Evolutionary conservation across 2,888 invertebrate species (phyloP), one percentile per base, ranked within the genome.

Genomic region (Notodonta dromedarius): DNA sequence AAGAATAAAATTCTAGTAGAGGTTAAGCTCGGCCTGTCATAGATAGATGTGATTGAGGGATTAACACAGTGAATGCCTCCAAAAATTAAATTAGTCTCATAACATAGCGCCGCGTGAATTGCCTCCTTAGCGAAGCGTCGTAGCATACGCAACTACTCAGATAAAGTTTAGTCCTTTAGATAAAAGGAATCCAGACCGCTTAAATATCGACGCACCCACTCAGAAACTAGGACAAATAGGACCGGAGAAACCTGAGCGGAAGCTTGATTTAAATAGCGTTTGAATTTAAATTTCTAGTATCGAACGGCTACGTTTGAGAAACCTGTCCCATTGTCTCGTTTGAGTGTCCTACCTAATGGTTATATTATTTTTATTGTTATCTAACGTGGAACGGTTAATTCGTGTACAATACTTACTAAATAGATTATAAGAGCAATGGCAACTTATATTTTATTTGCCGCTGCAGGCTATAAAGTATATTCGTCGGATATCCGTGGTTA

Each of bases 191-290:
- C 16, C 48, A 3, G 8, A 14, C 11, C 11, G 16, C 8, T 50
- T 50, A 16, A 50, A 50, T 16, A 16, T 8, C 16, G 50, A 5
- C 50, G 50, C 16, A 5, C 50, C 16, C 50, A 16, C 16, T 16
- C 16, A 5, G 48, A 48, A 52, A 32, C 52, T 52, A 52, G 52
- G 13, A 35, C 52, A 52, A 32, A 52, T 52, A n/a, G n/a, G n/a
- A n/a, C 52, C 52, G 52, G 24, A 32, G 52, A 52, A 52, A 52
- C 52, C 52, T 5, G 52, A 50, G 11, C 52, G 52, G 52, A 52
- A 7, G 52, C 12, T 16, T 50, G 16, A 52, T 52, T 52, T 52
- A 24, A 52, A 52, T 32, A 32, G 52, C 4, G 4, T 12, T 12
- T 32, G 16, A 5, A 16, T 14, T 52, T 32, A 32, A 52, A 52